Evolutionary conservation across 1,140 invertebrate species (phyloP).

Genomic region (Lordiphosa collinella): DNA sequence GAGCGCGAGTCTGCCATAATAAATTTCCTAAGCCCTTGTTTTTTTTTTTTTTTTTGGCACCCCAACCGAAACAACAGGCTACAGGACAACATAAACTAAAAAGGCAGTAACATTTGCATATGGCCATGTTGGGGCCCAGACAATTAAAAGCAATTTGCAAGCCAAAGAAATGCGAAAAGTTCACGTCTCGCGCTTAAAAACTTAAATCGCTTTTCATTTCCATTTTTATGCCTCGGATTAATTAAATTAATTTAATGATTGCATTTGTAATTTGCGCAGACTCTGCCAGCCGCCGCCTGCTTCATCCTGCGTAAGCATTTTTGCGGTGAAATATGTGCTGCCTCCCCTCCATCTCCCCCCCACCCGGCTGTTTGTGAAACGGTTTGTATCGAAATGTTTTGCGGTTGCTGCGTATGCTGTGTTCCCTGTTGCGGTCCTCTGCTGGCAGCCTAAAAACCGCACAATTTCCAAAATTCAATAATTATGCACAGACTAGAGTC

Average conservation of each 20-base stretch:
- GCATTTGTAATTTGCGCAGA: slow-evolving; percentile 70
- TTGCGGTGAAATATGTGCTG: slow-evolving; percentile 69
- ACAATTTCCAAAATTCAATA: slow-evolving; percentile 78
- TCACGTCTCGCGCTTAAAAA: slow-evolving; percentile 20
- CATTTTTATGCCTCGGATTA: slow-evolving; percentile 57
- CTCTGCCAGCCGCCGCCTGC: not conserved
- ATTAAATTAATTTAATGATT: slow-evolving; percentile 79
- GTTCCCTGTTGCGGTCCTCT: slow-evolving; percentile 45
- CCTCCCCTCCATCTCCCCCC: not conserved
- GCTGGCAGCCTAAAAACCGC: slow-evolving; percentile 49
- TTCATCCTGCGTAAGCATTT: slow-evolving; percentile 49
- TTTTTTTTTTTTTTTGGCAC: slow-evolving; percentile 13
- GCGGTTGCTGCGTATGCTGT: slow-evolving; percentile 54
- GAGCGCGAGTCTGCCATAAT: slow-evolving; percentile 36
- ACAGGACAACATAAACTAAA: too few relatives aligned
- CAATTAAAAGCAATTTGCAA: slow-evolving; percentile 73
- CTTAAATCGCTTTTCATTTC: slow-evolving; percentile 44
- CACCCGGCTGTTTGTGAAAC: slow-evolving; percentile 2
- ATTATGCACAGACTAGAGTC: slow-evolving; percentile 63
- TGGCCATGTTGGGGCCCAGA: not conserved
- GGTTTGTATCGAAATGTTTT: slow-evolving; percentile 71
- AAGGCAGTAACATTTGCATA: slow-evolving; percentile 58
- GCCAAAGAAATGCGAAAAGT: slow-evolving; percentile 53
- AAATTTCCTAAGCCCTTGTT: slow-evolving; percentile 55
- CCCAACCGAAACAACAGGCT: slow-evolving; percentile 6